phyloP scores from a whole-genome alignment of 1,140 invertebrate species.

The Anthonomus grandis region DNA sequence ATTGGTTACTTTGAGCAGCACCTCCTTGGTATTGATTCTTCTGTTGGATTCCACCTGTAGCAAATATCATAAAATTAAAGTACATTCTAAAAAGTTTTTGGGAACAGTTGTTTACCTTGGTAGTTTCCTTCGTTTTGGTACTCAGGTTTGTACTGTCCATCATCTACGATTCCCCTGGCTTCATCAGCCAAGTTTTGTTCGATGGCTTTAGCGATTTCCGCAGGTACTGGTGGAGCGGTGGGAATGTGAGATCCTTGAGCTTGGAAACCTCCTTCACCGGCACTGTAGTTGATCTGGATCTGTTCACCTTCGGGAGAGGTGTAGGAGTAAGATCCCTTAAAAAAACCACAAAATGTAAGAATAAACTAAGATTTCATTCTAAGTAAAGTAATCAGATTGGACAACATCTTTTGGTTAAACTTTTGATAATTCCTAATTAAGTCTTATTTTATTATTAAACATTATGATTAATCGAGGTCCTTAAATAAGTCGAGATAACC shows the following conservation, averaged over 20 bases:
- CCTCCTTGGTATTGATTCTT: conserved; percentile 9
- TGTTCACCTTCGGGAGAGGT: conserved; percentile 54
- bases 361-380: too few relatives aligned
- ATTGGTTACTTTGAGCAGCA: conserved; percentile 17
- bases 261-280: conserved; percentile 57
- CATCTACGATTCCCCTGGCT: conserved; percentile 38
- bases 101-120: conserved; percentile 12
- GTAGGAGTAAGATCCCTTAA: conserved; percentile 55
- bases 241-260: conserved; percentile 52
- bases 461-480: too few relatives aligned
- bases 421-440: too few relatives aligned
- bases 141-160: conserved; percentile 38
- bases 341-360: too few relatives aligned
- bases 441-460: too few relatives aligned
- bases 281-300: conserved; percentile 55
- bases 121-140: conserved; percentile 6
- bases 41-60: conserved; percentile 19
- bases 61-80: not conserved
- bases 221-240: conserved; percentile 52
- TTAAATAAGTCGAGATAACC: too few relatives aligned
- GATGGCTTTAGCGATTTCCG: conserved; percentile 51
- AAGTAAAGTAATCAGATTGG: too few relatives aligned
- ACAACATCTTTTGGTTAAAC: too few relatives aligned
- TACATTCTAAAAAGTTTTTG: not conserved
- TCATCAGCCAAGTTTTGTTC: conserved; percentile 50